Evolutionary conservation across 2,797 vertebrate species (phyloP).

Genomic region (Morus bassanus): DNA sequence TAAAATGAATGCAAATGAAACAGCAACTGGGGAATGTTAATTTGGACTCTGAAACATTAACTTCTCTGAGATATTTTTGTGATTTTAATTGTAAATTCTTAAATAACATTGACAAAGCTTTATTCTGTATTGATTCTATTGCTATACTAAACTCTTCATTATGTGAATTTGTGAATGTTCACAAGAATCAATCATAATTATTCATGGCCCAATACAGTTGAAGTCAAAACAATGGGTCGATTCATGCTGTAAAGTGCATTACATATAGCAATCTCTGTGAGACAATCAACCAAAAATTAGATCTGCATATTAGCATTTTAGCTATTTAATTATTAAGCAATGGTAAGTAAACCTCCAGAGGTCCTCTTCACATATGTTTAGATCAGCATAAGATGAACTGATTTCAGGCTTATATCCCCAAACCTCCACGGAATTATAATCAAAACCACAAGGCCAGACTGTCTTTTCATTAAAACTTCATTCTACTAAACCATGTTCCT

Average conservation of each 20-base stretch:
- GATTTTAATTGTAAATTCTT: constrained; percentile 26
- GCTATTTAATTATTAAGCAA: constrained; percentile 28
- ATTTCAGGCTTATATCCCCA: neutral
- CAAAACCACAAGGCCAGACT: neutral
- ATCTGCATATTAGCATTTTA: constrained; percentile 5
- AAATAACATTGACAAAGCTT: constrained; percentile 48
- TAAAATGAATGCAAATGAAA: constrained; percentile 11
- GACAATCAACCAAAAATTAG: constrained; percentile 40
- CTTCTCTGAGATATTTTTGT: constrained; percentile 25
- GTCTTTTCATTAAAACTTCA: neutral
- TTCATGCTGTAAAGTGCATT: constrained; percentile 27
- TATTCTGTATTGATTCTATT: constrained; percentile 53
- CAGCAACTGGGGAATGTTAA: neutral
- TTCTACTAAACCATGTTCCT: neutral
- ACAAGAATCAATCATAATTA: constrained; percentile 64
- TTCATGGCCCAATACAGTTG: constrained; percentile 30
- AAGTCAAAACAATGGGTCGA: constrained; percentile 61
- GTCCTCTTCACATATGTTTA: neutral
- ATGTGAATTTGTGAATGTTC: constrained; percentile 55
- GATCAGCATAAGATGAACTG: neutral
- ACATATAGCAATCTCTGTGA: constrained; percentile 32
- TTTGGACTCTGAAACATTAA: constrained; percentile 15
- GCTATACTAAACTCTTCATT: constrained; percentile 60
- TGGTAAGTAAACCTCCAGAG: neutral
- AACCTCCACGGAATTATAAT: neutral